Evolutionary conservation across 2,113 vertebrate genomes (phyloP).

Genomic region (Alectura lathami): DNA sequence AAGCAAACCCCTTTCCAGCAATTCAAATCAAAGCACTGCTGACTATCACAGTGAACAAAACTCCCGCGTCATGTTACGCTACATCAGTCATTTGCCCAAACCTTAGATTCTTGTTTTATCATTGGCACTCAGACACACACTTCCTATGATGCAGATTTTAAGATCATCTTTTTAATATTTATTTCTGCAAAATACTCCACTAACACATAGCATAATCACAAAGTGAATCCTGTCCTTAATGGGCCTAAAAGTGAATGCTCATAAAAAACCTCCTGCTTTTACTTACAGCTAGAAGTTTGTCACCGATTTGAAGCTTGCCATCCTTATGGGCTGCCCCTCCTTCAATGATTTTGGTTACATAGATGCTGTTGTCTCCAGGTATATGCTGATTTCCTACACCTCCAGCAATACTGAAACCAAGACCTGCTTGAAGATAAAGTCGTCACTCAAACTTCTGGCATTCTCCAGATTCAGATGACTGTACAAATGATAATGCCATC

Average conservation of each 20-base stretch:
- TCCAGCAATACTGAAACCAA: conserved; percentile 98
- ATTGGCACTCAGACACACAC: background rate
- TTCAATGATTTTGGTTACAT: conserved; percentile 98
- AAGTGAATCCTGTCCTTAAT: background rate
- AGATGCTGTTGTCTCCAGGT: conserved; percentile 98
- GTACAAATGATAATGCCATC: background rate
- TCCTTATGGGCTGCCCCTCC: conserved; percentile 97
- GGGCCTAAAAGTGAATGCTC: background rate
- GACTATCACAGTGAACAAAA: background rate
- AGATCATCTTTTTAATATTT: background rate
- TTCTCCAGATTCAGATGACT: background rate
- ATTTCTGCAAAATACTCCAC: background rate
- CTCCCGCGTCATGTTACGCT: background rate
- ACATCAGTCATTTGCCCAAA: background rate
- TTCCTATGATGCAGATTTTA: background rate
- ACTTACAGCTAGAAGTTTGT: conserved; percentile 96
- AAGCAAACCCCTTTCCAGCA: background rate
- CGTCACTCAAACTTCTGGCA: background rate
- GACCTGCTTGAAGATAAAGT: conserved; percentile 80
- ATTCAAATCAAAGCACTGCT: background rate
- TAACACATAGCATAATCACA: background rate
- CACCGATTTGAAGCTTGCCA: conserved; percentile 94
- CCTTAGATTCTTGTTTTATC: background rate
- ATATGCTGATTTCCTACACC: conserved; percentile 99
- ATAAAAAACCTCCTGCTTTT: background rate